Conservation (phyloP, 2,797 vertebrate species). For the Myotis daubentonii region DNA sequence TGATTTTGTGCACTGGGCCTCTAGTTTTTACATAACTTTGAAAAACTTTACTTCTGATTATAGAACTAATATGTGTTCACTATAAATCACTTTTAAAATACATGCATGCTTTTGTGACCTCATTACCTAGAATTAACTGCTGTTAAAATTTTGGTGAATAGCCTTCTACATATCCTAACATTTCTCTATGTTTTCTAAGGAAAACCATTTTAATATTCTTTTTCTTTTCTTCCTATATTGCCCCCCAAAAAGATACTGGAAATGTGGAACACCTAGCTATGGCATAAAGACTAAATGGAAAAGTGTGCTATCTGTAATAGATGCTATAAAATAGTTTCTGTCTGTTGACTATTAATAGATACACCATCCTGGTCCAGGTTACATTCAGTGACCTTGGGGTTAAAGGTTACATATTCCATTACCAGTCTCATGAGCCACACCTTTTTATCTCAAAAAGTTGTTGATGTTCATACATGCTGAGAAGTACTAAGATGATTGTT, state of each 20-base stretch:
- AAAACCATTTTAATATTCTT: neutral
- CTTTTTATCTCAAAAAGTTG: slow-evolving; percentile 57
- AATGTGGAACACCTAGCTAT: neutral
- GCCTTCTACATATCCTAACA: neutral
- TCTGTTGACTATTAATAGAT: neutral
- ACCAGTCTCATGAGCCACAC: neutral
- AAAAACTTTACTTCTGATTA: neutral
- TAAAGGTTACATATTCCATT: neutral
- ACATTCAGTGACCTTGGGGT: neutral
- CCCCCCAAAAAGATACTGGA: too few relatives aligned
- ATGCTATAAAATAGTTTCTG: neutral
- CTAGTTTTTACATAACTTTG: neutral
- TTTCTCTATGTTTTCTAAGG: neutral
- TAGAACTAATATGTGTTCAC: neutral
- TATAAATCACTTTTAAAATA: neutral
- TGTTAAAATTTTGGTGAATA: neutral
- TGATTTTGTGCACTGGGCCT: too few relatives aligned
- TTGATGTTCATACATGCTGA: slow-evolving; percentile 35
- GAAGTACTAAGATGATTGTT: slow-evolving; percentile 64
- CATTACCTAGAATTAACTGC: neutral
- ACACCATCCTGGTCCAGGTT: neutral
- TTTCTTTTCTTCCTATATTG: neutral
- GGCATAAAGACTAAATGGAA: neutral
- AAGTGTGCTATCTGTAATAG: neutral
- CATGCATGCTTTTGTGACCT: neutral